Evolutionary conservation across 2,888 invertebrate genomes (phyloP), one percentile per base, ranked within the genome.

Genomic region (Drosophila anceps): DNA sequence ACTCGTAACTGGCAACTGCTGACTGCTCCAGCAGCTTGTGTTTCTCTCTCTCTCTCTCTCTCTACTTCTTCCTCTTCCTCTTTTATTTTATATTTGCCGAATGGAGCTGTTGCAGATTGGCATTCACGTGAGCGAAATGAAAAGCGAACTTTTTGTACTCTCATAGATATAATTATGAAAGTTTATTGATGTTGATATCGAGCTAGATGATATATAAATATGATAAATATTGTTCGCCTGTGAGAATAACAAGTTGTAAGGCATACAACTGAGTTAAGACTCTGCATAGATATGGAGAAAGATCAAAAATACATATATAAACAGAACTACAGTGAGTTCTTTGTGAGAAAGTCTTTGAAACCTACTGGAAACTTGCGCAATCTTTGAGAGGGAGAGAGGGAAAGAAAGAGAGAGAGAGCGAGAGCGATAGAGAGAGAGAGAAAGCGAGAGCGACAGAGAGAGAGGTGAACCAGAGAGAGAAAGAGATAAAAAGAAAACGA

Each of bases 101-200:
- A 70, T 77, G 75, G 59, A 62, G 73, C 73, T 77, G 73, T 63
- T 77, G 73, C 51, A 31, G 59, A 66, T 58, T 29, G 59, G 15
- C 12, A 54, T 39, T 41, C 27, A 35, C 4, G 5, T 10, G 39
- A 5, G 31, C 39, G 71, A 70, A 57, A 64, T 41, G 20, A 29
- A 20, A 24, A 12, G 24, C 51, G 51, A 58, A 51, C 20, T 15
- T 33, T 20, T 37, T 37, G 18, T 70, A 55, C 70, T 29, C 61
- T 70, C 24, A 43, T 10, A 20, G 18, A 35, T 24, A 9, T 63
- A n/a, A 33, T 57, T 31, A 43, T 15, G 31, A 39, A n/a, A 39
- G 54, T 39, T n/a, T 37, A 54, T 37, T n/a, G 35, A 54, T 18
- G 31, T 13, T 4, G 13, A 33, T 51, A 33, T 33, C 0, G 27